These are phyloP conservation scores for Pandemis heparana DNA, from an alignment of 2,888 invertebrate genomes.

Conservation along the genomic window DNA sequence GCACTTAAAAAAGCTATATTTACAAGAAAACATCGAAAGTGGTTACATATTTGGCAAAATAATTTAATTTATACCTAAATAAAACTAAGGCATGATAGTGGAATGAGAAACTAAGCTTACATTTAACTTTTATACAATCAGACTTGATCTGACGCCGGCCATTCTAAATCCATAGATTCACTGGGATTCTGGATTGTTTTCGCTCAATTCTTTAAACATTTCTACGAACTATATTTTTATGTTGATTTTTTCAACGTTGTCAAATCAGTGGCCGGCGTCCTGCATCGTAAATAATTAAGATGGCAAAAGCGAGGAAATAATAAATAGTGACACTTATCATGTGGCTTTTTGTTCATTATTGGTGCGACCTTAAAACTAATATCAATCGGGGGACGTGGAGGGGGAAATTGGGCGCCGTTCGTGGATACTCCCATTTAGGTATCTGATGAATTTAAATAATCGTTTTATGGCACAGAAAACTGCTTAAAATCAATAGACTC, in stretches of 20 bases:
- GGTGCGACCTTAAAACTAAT: constrained; percentile 35
- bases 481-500: constrained; percentile 41
- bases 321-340: constrained; percentile 20
- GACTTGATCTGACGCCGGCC: constrained; percentile 55
- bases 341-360: constrained; percentile 33
- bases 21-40: constrained; percentile 70
- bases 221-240: constrained; percentile 41
- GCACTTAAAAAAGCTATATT: constrained; percentile 69
- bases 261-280: constrained; percentile 26
- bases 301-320: constrained; percentile 40
- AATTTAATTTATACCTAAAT: constrained; percentile 71
- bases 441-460: constrained; percentile 24
- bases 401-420: not conserved
- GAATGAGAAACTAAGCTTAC: constrained; percentile 41
- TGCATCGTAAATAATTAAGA: constrained; percentile 39
- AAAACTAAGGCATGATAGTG: constrained; percentile 57
- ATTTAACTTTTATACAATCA: constrained; percentile 56
- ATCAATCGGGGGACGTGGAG: constrained; percentile 23
- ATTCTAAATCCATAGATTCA: constrained; percentile 17
- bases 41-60: constrained; percentile 80
- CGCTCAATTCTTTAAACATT: not conserved
- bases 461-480: constrained; percentile 68
- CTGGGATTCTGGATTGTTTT: constrained; percentile 32
- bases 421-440: constrained; percentile 1
- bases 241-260: constrained; percentile 45